Evolutionary conservation across 2,113 vertebrate species (phyloP).

Genomic region (Atlantisia rogersi): DNA sequence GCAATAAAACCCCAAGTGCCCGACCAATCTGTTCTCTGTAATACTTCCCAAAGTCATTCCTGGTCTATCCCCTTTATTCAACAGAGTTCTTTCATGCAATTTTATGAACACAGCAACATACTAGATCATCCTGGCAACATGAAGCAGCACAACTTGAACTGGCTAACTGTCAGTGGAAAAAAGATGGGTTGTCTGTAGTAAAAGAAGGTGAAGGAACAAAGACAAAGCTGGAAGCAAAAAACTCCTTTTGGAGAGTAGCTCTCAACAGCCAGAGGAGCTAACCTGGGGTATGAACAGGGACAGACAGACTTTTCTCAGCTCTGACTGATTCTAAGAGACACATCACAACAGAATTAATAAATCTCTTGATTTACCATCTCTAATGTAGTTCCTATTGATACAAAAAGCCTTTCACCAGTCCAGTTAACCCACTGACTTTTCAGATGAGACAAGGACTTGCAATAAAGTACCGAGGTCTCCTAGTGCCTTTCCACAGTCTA

Average conservation of each 20-base stretch:
- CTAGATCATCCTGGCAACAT: conserved; percentile 42
- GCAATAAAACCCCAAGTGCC: background rate
- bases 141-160: conserved; percentile 27
- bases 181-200: background rate
- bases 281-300: background rate
- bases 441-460: background rate
- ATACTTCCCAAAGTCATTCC: conserved; percentile 21
- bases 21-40: conserved; percentile 12
- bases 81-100: background rate
- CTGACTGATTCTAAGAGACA: background rate
- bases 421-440: background rate
- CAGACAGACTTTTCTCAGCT: background rate
- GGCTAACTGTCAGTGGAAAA: background rate
- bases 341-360: background rate
- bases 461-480: background rate
- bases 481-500: background rate
- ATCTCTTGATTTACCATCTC: background rate
- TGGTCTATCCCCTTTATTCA: conserved; percentile 15
- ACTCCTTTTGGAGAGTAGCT: background rate
- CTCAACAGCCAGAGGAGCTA: background rate
- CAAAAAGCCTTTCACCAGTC: background rate
- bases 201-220: background rate
- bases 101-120: background rate
- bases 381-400: background rate
- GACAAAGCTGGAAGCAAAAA: background rate